Conservation (phyloP, 2,113 vertebrate genomes). For the Dasyurus viverrinus region DNA sequence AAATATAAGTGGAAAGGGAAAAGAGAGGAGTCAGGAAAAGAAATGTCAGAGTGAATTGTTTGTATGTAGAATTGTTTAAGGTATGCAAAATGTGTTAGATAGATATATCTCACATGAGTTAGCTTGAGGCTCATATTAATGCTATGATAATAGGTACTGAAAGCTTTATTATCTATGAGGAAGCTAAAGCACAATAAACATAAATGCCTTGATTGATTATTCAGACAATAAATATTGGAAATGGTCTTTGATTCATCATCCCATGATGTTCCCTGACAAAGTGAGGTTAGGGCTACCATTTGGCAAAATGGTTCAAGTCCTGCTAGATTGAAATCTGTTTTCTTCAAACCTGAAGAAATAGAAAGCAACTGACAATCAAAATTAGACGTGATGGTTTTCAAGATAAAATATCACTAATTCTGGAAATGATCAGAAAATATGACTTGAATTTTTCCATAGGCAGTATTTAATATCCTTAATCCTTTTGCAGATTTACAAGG, state of each 20-base stretch:
- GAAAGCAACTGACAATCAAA: constrained; percentile 33
- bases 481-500: background rate
- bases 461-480: background rate
- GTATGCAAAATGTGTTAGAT: background rate
- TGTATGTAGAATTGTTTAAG: background rate
- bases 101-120: background rate
- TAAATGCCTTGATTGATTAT: background rate
- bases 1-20: constrained; percentile 1
- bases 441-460: constrained; percentile 38
- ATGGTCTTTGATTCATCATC: background rate
- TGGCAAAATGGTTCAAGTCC: background rate
- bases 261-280: background rate
- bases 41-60: background rate
- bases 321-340: constrained; percentile 17
- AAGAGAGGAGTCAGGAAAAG: background rate
- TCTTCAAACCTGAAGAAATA: constrained; percentile 25
- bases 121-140: background rate
- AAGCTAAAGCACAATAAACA: background rate
- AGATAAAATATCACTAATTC: constrained; percentile 14
- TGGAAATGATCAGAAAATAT: background rate
- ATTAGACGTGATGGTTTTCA: constrained; percentile 16
- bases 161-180: background rate
- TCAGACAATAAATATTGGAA: background rate
- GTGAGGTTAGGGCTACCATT: background rate
- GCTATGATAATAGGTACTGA: background rate